These are phyloP conservation scores for Platalea minor DNA, from an alignment of 2,797 vertebrate genomes.

Conservation along the genomic window DNA sequence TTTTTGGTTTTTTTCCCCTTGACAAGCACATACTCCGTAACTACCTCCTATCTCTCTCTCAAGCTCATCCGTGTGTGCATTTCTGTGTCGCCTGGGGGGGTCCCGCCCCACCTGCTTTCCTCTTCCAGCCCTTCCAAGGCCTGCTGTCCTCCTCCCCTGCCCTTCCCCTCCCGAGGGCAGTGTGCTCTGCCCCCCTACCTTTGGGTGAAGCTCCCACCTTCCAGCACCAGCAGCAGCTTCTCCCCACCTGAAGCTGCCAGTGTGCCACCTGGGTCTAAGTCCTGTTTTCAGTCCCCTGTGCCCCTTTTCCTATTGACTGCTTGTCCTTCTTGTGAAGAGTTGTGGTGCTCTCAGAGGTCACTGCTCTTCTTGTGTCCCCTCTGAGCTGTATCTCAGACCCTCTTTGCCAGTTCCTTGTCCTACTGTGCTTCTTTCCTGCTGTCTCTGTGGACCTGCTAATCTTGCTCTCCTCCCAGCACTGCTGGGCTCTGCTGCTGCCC, in stretches of 20 bases:
- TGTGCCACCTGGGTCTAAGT: not conserved
- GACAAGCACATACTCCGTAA: not conserved
- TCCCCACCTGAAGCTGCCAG: not conserved
- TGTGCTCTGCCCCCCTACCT: fast-evolving
- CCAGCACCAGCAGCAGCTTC: fast-evolving
- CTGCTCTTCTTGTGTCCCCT: not conserved
- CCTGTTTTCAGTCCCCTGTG: not conserved
- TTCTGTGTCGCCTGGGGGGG: not conserved
- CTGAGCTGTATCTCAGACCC: not conserved
- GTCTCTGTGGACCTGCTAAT: not conserved
- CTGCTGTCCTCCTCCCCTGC: not conserved
- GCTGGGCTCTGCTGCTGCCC: not conserved
- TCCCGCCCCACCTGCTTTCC: not conserved
- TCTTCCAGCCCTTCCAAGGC: not conserved
- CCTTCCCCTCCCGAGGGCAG: not conserved
- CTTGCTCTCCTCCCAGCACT: not conserved
- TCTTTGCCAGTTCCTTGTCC: not conserved
- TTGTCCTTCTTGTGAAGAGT: not conserved
- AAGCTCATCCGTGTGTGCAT: fast-evolving
- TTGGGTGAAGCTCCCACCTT: not conserved
- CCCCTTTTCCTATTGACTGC: not conserved
- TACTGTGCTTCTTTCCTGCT: not conserved
- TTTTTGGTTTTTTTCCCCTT: not conserved
- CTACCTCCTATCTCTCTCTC: not conserved
- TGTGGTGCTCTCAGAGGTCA: not conserved